Percentiles rank a stretch among this genome's conserved stretches.
phyloP scores from a whole-genome alignment of 2,888 invertebrate genomes.

The Deilephila elpenor region DNA sequence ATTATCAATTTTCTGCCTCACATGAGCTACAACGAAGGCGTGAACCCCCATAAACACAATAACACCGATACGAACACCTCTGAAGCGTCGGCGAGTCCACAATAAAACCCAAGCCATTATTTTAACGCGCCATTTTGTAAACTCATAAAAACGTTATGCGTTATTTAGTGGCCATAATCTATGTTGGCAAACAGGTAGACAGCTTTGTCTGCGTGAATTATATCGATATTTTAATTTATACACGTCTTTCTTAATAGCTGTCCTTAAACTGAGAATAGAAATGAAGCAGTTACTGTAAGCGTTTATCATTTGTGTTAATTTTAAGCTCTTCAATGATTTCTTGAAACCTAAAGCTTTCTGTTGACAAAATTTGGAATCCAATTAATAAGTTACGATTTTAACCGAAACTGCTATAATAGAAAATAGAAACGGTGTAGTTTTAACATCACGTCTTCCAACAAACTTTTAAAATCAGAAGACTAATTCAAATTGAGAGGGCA shows the following conservation, averaged over 20 bases:
- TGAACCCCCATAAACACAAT: constrained; percentile 6
- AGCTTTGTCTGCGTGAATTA: constrained; percentile 40
- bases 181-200: constrained; percentile 34
- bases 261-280: constrained; percentile 12
- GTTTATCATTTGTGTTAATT: too few relatives aligned
- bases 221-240: not conserved
- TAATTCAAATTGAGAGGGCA: too few relatives aligned
- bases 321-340: too few relatives aligned
- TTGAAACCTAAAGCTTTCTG: too few relatives aligned
- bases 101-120: constrained; percentile 48
- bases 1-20: not conserved
- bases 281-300: not conserved
- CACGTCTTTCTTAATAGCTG: constrained; percentile 12
- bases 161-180: constrained; percentile 44
- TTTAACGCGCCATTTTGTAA: constrained; percentile 47
- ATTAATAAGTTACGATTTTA: too few relatives aligned
- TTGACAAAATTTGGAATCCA: too few relatives aligned
- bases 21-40: not conserved
- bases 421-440: too few relatives aligned
- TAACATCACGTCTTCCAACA: too few relatives aligned
- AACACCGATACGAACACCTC: not conserved
- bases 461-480: too few relatives aligned
- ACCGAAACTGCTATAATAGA: too few relatives aligned
- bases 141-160: constrained; percentile 48
- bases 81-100: constrained; percentile 31